Evolutionary conservation across 2,888 invertebrate species (phyloP).

Genomic region (Cinara cedri): DNA sequence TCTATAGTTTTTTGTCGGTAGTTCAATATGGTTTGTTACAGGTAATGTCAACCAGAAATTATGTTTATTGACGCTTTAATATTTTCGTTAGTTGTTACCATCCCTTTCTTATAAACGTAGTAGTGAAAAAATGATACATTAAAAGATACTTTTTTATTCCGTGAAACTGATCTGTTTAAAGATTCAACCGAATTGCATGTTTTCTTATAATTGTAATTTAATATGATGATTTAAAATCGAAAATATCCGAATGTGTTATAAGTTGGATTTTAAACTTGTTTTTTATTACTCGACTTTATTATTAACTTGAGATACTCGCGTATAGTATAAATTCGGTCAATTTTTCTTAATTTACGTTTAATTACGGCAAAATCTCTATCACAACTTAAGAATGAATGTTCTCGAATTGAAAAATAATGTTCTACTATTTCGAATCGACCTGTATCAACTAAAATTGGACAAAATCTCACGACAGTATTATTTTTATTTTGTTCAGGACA

Average conservation of each 20-base stretch:
- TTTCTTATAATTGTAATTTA: slow-evolving; percentile 5
- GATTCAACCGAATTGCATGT: neutral
- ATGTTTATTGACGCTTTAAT: slow-evolving; percentile 12
- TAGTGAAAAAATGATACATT: slow-evolving; percentile 24
- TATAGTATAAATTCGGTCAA: slow-evolving; percentile 7
- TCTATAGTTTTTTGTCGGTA: neutral
- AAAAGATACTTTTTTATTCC: slow-evolving; percentile 4
- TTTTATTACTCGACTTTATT: neutral
- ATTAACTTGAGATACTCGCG: neutral
- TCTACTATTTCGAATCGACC: slow-evolving; percentile 57
- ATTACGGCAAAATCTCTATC: neutral
- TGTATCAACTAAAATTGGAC: slow-evolving; percentile 54
- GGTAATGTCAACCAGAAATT: slow-evolving; percentile 8
- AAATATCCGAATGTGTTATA: neutral
- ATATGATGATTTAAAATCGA: slow-evolving; percentile 3
- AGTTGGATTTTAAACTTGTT: neutral
- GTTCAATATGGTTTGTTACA: neutral
- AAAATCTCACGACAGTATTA: slow-evolving; percentile 53
- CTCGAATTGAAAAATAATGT: slow-evolving; percentile 56
- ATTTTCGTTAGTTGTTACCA: slow-evolving; percentile 1
- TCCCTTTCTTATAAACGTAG: neutral
- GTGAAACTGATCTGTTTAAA: slow-evolving; percentile 21
- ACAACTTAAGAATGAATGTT: neutral
- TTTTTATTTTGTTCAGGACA: slow-evolving; percentile 61
- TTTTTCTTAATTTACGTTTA: slow-evolving; percentile 11